Base-by-base conservation (phyloP, 2,888 invertebrate species). In the Sinohyriopsis cumingii region DNA sequence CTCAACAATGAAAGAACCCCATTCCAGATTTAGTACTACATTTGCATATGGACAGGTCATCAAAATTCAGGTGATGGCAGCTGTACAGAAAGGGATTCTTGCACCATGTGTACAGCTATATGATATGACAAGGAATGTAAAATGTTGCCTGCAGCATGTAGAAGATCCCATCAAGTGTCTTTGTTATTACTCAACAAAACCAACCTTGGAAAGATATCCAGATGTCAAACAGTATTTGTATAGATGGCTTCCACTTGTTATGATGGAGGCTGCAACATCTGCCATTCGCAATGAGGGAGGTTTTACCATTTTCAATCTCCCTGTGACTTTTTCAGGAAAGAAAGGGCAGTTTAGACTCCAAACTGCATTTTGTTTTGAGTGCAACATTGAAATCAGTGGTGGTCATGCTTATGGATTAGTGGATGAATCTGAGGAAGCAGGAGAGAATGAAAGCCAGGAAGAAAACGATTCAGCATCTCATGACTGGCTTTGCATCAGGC, bases 241-340 rank as follows among this genome's bases (percentile, higher is more conserved):
- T 22, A 71, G 60, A 64, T 79, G 76, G 78, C 33, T 70, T n/a
- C 75, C 73, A 25, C 53, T 79, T 5, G 54, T 79, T 18, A 19
- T 56, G 19, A 79, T 79, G 78, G 76, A 79, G 28, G 71, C 76
- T 53, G 76, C 76, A 3, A 70, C 67, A 15, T 64, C 59, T 19
- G 72, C 76, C 25, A 68, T 69, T 7, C 61, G 45, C 0, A 69
- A 63, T 25, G 66, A 65, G 25, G 67, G 72, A 25, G 59, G 68
- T 20, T 68, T 64, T 55, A 62, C 63, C 18, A 73, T 79, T 12
- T 73, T 72, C 61, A 75, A 76, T 62, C 59, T 79, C 4, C 74
- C 67, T 5, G 63, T 78, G 9, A 68, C 64, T 24, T 71, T 76
- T 59, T 53, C 22, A 45, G 63, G 57, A 19, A 57, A 25, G 6